A percentile compares a stretch with the other conserved stretches of the same genome.
These are phyloP conservation scores for Vidua chalybeata DNA, from an alignment of 2,113 vertebrate species.

Conservation along the genomic window DNA sequence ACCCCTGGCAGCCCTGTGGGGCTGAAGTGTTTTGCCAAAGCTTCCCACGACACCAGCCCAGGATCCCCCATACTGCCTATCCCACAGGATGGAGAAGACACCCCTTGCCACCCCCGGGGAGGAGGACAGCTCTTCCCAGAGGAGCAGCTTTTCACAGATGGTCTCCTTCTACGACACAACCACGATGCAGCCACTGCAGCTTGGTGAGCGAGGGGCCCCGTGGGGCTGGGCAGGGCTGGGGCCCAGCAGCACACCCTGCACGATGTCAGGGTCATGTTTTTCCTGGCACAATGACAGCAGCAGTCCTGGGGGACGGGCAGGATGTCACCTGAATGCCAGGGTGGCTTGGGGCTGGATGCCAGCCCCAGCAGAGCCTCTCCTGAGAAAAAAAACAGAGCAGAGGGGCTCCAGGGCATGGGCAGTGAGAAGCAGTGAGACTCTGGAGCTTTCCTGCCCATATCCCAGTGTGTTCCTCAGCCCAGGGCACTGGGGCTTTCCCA, in stretches of 20 bases:
- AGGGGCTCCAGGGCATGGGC: neutral
- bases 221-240: neutral
- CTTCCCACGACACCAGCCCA: neutral
- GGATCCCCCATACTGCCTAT: neutral
- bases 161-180: neutral
- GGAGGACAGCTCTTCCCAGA: neutral
- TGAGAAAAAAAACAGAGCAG: neutral
- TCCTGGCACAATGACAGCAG: rapidly evolving
- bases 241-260: neutral
- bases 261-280: rapidly evolving
- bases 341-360: neutral
- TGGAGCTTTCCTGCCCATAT: neutral
- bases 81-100: neutral
- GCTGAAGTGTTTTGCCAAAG: neutral
- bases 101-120: neutral
- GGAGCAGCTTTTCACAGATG: neutral
- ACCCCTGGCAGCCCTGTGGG: neutral
- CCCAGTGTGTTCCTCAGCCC: neutral
- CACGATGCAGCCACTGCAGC: neutral
- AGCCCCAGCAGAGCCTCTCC: neutral
- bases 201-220: neutral
- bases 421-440: neutral
- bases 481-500: neutral
- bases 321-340: neutral
- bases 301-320: neutral